Evolutionary conservation across 1,140 invertebrate species (phyloP).

Genomic region (Pseudomyrmex flavicornis): DNA sequence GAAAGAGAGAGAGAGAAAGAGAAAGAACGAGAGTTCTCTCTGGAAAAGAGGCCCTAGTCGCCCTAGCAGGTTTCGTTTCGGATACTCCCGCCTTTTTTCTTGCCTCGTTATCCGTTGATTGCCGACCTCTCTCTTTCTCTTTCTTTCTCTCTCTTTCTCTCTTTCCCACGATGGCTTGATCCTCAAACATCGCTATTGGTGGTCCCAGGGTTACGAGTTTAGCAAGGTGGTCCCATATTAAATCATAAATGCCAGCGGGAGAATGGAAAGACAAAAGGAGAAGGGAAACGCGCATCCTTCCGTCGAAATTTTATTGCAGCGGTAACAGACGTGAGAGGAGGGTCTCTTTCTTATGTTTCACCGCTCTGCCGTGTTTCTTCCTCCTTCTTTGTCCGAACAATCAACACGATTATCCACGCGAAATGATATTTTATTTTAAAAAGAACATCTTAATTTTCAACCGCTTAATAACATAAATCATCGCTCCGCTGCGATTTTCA

Average conservation of each 20-base stretch:
- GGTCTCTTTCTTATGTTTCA: conserved; percentile 43
- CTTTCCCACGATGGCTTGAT: conserved; percentile 48
- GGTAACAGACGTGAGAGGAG: conserved; percentile 54
- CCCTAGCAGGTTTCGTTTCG: conserved; percentile 7
- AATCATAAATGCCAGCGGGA: conserved; percentile 61
- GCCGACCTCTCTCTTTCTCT: conserved; percentile 28
- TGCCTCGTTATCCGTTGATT: conserved; percentile 66
- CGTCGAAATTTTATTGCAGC: conserved; percentile 57
- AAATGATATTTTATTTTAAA: conserved; percentile 56
- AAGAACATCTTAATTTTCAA: conserved; percentile 56
- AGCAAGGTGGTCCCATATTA: conserved; percentile 66
- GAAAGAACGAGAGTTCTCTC: conserved; percentile 24
- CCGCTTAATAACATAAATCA: conserved; percentile 40
- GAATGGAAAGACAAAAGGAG: too few species aligned
- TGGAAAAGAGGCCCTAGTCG: conserved; percentile 57
- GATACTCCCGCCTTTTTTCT: conserved; percentile 41
- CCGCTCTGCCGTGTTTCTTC: conserved; percentile 4
- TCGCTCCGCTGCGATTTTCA: not conserved
- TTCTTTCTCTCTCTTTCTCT: conserved; percentile 2
- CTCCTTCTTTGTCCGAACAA: conserved; percentile 6
- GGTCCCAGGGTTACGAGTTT: conserved; percentile 63
- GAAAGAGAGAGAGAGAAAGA: conserved; percentile 1
- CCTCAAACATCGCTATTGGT: conserved; percentile 65
- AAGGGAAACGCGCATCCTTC: conserved; percentile 26
- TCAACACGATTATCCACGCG: conserved; percentile 56